Evolutionary conservation across 2,113 vertebrate species (phyloP).

Genomic region (Nothoprocta perdicaria): DNA sequence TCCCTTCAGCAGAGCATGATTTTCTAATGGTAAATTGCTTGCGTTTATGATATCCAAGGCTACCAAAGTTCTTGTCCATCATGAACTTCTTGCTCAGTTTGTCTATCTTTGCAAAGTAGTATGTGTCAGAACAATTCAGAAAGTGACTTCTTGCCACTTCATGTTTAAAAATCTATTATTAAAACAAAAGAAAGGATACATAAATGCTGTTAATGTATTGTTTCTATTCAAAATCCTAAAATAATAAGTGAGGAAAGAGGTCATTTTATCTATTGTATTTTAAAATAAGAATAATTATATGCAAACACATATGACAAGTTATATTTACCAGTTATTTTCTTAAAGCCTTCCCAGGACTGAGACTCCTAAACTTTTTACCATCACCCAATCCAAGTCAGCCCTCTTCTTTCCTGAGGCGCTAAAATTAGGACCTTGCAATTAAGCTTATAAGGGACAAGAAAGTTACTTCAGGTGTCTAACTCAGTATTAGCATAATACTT

Average conservation of each 20-base stretch:
- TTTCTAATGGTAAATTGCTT: neutral
- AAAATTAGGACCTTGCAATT: neutral
- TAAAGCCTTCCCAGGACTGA: neutral
- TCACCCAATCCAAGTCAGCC: neutral
- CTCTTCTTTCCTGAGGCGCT: neutral
- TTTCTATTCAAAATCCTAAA: neutral
- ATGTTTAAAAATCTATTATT: neutral
- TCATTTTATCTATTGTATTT: slow-evolving; percentile 15
- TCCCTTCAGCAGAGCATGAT: neutral
- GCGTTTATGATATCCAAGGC: neutral
- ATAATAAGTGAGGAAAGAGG: slow-evolving; percentile 3
- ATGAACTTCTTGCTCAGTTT: slow-evolving; percentile 21
- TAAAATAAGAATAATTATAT: slow-evolving; percentile 32
- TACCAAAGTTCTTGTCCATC: neutral
- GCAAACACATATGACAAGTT: neutral
- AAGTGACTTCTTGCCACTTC: neutral
- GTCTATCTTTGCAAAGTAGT: neutral
- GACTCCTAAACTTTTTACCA: neutral
- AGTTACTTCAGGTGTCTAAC: neutral
- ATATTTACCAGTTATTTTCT: neutral
- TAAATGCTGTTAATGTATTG: neutral
- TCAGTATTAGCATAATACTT: neutral
- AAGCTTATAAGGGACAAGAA: neutral
- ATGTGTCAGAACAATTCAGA: slow-evolving; percentile 24
- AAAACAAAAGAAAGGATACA: slow-evolving; percentile 11